phyloP scores from a whole-genome alignment of 1,140 invertebrate species.

The Fopius arisanus region DNA sequence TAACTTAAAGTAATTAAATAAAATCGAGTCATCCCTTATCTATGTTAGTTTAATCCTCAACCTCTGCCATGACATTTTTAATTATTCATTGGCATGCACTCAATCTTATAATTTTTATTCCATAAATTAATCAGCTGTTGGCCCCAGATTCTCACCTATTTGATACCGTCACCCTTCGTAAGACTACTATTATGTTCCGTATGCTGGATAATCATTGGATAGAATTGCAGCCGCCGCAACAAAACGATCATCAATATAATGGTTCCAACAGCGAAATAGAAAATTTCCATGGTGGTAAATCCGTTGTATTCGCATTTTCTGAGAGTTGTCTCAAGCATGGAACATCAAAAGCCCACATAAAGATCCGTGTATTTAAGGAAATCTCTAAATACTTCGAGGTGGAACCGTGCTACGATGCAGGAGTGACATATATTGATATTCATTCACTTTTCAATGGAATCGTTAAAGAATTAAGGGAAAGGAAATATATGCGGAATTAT shows the following conservation, averaged over 20 bases:
- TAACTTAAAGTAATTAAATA: background rate
- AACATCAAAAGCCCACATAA: conserved; percentile 30
- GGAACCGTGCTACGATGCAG: conserved; percentile 34
- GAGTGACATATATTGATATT: conserved; percentile 38
- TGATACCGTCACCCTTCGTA: conserved; percentile 47
- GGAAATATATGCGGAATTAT: conserved; percentile 44
- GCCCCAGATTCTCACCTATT: conserved; percentile 43
- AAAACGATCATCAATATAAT: conserved; percentile 40
- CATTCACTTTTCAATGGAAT: conserved; percentile 49
- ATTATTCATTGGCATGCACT: too few relatives aligned
- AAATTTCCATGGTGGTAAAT: conserved; percentile 49
- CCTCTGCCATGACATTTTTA: too few relatives aligned
- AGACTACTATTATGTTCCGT: conserved; percentile 47
- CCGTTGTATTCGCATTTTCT: conserved; percentile 48
- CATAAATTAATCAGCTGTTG: conserved; percentile 37
- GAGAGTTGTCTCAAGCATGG: conserved; percentile 25
- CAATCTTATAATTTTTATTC: background rate
- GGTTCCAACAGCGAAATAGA: conserved; percentile 46
- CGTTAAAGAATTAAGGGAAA: conserved; percentile 45
- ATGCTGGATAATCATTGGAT: conserved; percentile 51
- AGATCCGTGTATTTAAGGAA: conserved; percentile 43
- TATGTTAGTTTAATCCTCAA: too few relatives aligned
- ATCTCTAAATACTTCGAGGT: conserved; percentile 46
- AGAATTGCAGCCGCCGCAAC: conserved; percentile 40
- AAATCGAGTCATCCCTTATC: background rate